Base-by-base conservation (phyloP, 2,888 invertebrate genomes). In the Timandra comae region DNA sequence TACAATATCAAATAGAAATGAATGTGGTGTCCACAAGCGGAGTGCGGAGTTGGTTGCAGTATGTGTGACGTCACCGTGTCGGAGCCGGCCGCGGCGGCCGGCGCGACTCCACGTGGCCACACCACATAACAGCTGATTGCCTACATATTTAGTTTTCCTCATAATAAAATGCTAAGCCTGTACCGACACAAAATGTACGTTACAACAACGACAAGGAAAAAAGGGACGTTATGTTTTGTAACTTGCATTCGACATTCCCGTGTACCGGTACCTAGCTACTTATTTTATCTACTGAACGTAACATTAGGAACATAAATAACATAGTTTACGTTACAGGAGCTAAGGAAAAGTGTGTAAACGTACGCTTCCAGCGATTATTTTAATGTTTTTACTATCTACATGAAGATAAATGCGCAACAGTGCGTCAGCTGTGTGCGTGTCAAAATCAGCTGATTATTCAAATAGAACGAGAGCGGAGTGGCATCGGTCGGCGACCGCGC, bases 401-500 rank as follows among this genome's bases (percentile, higher is more conserved):
- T 52, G 63, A 55, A 66, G 74, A 79, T 79, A 82, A 76, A 66
- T 71, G 65, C 67, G 72, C 74, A 74, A 67, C 60, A 50, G 63
- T 63, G 72, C 69, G 76, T 80, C 84, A 82, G 85, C 85, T 82
- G 82, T 79, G 77, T 69, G 64, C 78, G 82, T 81, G 85, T 86
- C 86, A 86, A 81, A 86, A 86, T 85, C 86, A 86, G 86, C 86
- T 86, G 86, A 85, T 85, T 82, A 86, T 82, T 82, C 82, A 85
- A 85, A 86, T 85, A 85, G 79, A 79, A 77, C 74, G 73, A 73
- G 69, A 71, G 41, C 43, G 38, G 63, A 67, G 66, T 61, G 64
- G 65, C 63, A 55, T 58, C 74, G 77, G 74, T 76, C 79, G 75
- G 63, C 76, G 77, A 72, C 72, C 77, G 74, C 16, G 16, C 16